Base-by-base conservation (phyloP, 2,888 invertebrate genomes). In the Catotricha subobsoleta region DNA sequence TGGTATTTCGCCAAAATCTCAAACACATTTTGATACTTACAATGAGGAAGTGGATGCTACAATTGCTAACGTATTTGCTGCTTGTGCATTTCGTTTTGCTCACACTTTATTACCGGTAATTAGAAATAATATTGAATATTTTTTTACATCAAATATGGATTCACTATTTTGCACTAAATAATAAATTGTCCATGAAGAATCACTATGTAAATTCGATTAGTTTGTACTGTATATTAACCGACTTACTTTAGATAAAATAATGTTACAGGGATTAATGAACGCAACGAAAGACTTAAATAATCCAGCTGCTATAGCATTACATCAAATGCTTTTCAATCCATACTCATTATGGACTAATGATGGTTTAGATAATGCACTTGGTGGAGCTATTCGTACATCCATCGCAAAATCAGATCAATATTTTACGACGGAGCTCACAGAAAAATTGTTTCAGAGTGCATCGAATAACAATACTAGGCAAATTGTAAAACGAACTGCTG, bases 51-150 rank as follows among this genome's bases (percentile, higher is more conserved):
- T 81, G 8, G 76, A 91, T 57, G 76, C 88, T 0, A 69, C 74
- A 4, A 69, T 91, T 40, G 80, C 83, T 10, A 91, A 91, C 61
- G 76, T 74, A 55, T 90, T 91, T 63, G 80, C 90, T 0, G 68
- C 80, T 0, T 76, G 88, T 0, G 83, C 80, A 0, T 91, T 88
- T 57, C 69, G 92, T 47, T 91, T 92, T 54, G 92, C 88, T 0
- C 90, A 91, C 53, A 86, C 86, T 0, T 61, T 90, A 12, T 62
- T 91, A 16, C 84, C 84, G 39, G 74, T 74, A 58, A 62, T n/a
- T n/a, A n/a, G n/a, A n/a, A n/a, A n/a, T 31, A 34, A 30, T 33
- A 10, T 16, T 36, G 34, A 23, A 16, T 30, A 6, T 9, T 34
- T 13, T 23, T 30, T 41, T 15, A 18, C 10, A 9, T n/a, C 9